Base-by-base conservation (phyloP, 2,888 invertebrate species). In the Diarsia rubi region DNA sequence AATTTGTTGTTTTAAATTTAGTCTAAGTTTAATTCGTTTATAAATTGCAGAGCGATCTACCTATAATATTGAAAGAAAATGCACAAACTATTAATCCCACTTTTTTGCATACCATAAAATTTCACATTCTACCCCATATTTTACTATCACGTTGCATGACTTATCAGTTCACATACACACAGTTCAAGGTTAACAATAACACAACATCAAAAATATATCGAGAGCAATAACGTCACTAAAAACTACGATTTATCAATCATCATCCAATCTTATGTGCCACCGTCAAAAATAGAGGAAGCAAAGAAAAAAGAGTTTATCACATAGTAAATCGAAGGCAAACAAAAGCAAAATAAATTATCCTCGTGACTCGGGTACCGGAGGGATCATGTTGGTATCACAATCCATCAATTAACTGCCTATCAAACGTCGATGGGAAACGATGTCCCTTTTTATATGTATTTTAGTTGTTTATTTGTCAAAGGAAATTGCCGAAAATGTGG, bases 291-390 rank as follows among this genome's bases (percentile, higher is more conserved):
- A 57, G 62, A 67, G 69, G 75, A 66, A 78, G 67, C 68, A 69
- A 60, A 37, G 69, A 66, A 73, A 87, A 87, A 81, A 73, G 79
- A 82, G 86, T 86, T 88, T 86, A 86, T 86, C 86, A 81, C 86
- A 76, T 72, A 81, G 77, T 78, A 74, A 83, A 79, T 62, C 69
- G 45, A 73, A 71, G 42, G 67, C 76, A 88, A 86, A 86, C 86
- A 86, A 88, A 86, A 78, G 78, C 69, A 79, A 86, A 88, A 86
- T 86, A 88, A 86, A 88, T 88, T 88, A 86, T 86, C 72, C 73
- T 72, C 74, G 69, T 71, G 76, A 76, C 77, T 85, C 37, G 82
- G 81, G 85, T 70, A 78, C 87, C 72, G 52, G 69, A 54, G 81
- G 83, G 88, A 86, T 80, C 82, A 81, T 85, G 84, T 67, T 73